Base-by-base conservation (phyloP, 2,888 invertebrate species). In the Drosophila pullipes region DNA sequence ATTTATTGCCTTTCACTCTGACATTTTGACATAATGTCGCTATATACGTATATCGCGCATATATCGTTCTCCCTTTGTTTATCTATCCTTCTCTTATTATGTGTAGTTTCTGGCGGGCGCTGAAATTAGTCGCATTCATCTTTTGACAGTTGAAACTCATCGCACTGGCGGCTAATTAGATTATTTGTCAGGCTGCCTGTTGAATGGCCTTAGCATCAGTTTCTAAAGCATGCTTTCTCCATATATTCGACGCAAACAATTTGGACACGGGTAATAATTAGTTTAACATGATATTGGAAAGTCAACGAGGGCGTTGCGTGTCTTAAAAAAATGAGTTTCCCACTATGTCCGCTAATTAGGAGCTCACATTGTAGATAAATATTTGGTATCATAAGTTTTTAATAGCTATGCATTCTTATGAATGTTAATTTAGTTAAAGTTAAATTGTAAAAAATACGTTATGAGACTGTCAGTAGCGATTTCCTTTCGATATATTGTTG, bases 1-100 rank as follows among this genome's bases (percentile, higher is more conserved):
- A 92, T 92, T 92, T 91, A 91, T 92, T 87, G 91, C 88, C 89
- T 83, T 85, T 83, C 81, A 81, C 74, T 84, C 84, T 91, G 92
- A 92, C 92, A 91, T 89, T 90, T 92, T 91, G 92, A 92, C 92
- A 91, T 84, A 81, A 85, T 83, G 78, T 82, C 76, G 57, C 80
- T 59, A 18, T 28, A 57, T 39, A 28, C 6, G 0, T 18, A 30
- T 41, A 39, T n/a, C 6, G 7, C 11, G 30, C 57, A 39, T 28
- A 28, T 54, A 55, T 35, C 33, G 72, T 69, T 81, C 54, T 59
- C 31, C 35, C 25, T n/a, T 58, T 74, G 63, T 63, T 73, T 76
- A 67, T 52, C 49, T 41, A n/a, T 73, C 55, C 52, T 55, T 44
- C 76, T 68, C 58, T 47, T 25, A 37, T 53, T 62, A 64, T 62